These are phyloP conservation scores for Trichomycterus rosablanca DNA, from an alignment of 2,113 vertebrate genomes.

Conservation along the genomic window DNA sequence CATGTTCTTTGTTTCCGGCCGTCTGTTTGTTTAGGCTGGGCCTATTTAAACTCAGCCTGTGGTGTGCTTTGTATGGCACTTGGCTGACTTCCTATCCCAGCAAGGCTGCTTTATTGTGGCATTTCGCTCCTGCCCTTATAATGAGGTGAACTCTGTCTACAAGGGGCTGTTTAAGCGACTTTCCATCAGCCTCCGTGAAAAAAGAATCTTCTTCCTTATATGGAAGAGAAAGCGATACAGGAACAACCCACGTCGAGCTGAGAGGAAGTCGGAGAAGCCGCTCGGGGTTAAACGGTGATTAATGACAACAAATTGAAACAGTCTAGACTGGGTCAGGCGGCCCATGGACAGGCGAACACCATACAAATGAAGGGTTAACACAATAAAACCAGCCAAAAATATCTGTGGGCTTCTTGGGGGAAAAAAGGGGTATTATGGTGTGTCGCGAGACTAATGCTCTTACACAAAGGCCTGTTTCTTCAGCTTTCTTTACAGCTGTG, in stretches of 20 bases:
- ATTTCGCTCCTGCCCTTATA: conserved; percentile 26
- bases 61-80: conserved; percentile 3
- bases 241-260: conserved; percentile 31
- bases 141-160: conserved; percentile 9
- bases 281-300: conserved; percentile 1
- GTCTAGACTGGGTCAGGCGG: conserved; percentile 29
- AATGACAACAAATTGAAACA: conserved; percentile 6
- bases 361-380: conserved; percentile 2
- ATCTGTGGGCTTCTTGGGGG: conserved; percentile 6
- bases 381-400: conserved; percentile 1
- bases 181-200: neutral
- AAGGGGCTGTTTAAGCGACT: conserved; percentile 1
- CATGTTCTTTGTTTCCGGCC: neutral
- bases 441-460: neutral
- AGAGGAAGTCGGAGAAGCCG: conserved; percentile 1
- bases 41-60: conserved; percentile 4
- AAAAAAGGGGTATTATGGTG: neutral
- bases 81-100: conserved; percentile 26
- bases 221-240: conserved; percentile 45
- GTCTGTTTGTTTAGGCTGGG: conserved; percentile 18
- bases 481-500: conserved; percentile 13
- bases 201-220: conserved; percentile 51
- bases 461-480: conserved; percentile 23
- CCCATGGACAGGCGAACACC: neutral
- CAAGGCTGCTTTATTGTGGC: conserved; percentile 31